Base-by-base conservation (phyloP, 2,113 vertebrate genomes). In the Lepisosteus osseus region DNA sequence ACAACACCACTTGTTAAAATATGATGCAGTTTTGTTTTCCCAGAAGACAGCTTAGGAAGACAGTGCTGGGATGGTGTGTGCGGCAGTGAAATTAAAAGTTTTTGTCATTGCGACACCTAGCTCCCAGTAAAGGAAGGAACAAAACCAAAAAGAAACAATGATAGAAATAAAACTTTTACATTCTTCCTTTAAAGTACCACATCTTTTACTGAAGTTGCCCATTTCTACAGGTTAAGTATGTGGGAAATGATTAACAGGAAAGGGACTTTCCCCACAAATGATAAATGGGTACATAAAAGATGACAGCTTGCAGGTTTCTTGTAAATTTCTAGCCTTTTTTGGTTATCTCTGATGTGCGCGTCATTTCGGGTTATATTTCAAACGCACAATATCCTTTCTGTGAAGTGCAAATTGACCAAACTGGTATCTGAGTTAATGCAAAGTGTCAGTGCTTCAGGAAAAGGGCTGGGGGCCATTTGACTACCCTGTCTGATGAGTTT, bases 201-300 rank as follows among this genome's bases (percentile, higher is more conserved):
- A 17, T 29, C 47, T 51, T 51, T 51, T 6, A 51, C 47, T 51
- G 9, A 5, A 1, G 47, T 51, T 29, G 29, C 29, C 5, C 47
- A 51, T 51, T 51, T 51, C 9, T 13, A 67, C 45, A 54, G 66
- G 15, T 66, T 14, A 14, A 42, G 9, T 8, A 63, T n/a, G 42
- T 45, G 42, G 43, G 42, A n/a, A 70, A 70, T 3, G 54, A 45
- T 2, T 54, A 45, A 44, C 74, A 11, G 79, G 68, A 77, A 74
- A 55, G 67, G 79, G 77, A 68, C 71, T 77, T 74, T 77, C 78
- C 68, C 71, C 79, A 74, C 80, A 54, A 71, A 80, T 81, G 71
- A 47, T 3, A 59, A 72, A 0, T 3, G 71, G 70, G 63, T 61
- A 14, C 7, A 59, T 7, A 54, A 44, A 70, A 65, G 43, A 71